Conservation (phyloP, 2,888 invertebrate genomes). For the Ormyrus nitidulus region DNA sequence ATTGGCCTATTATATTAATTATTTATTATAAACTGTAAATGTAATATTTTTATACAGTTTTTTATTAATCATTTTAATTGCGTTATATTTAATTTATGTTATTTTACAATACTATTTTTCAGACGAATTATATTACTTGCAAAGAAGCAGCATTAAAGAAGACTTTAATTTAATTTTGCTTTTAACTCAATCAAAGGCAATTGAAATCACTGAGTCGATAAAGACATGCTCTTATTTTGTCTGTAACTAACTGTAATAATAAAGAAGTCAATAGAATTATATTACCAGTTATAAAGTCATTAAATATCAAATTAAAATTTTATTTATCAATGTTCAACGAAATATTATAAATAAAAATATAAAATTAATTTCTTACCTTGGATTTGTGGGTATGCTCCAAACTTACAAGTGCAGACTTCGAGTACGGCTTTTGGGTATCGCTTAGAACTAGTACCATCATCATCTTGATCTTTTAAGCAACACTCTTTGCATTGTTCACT, state of each 20-base stretch:
- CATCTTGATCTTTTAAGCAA: slow-evolving; percentile 85
- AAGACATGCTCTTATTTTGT: neutral
- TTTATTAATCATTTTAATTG: slow-evolving; percentile 23
- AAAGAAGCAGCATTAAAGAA: slow-evolving; percentile 37
- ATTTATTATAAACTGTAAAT: neutral
- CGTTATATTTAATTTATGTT: slow-evolving; percentile 13
- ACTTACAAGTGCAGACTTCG: slow-evolving; percentile 98
- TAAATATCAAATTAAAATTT: slow-evolving; percentile 4
- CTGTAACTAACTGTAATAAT: no score
- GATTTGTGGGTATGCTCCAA: slow-evolving; percentile 98
- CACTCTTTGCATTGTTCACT: slow-evolving; percentile 86
- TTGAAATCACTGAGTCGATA: neutral
- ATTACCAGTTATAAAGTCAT: no score
- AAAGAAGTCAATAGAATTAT: no score
- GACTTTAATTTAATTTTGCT: neutral
- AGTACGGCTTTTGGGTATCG: slow-evolving; percentile 93
- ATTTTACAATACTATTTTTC: slow-evolving; percentile 53
- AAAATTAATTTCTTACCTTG: slow-evolving; percentile 79
- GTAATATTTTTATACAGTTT: slow-evolving; percentile 2
- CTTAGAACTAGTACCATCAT: slow-evolving; percentile 79
- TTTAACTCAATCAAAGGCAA: neutral
- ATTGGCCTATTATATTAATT: neutral
- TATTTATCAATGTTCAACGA: neutral
- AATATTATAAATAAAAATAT: neutral
- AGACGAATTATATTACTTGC: neutral